Evolutionary conservation across 2,113 vertebrate genomes (phyloP).

Genomic region (Cyprinus carpio): DNA sequence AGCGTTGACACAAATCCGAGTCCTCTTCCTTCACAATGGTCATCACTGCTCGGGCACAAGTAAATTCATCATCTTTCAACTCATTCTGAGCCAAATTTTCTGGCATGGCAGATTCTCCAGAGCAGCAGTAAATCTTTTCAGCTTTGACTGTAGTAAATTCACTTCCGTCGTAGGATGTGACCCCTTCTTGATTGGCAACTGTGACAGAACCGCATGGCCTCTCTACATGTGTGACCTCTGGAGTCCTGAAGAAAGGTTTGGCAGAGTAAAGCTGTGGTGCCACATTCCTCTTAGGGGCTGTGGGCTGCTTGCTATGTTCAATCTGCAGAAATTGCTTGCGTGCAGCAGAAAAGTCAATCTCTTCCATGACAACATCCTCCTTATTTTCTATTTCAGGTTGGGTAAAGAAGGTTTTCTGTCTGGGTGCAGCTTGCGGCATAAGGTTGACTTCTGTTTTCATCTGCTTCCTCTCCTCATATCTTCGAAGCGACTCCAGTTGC

Average conservation of each 20-base stretch:
- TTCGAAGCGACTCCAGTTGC: slow-evolving; percentile 89
- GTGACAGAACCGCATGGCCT: slow-evolving; percentile 61
- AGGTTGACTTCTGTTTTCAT: slow-evolving; percentile 73
- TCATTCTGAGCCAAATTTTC: slow-evolving; percentile 55
- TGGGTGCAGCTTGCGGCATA: slow-evolving; percentile 53
- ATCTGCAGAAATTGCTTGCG: slow-evolving; percentile 91
- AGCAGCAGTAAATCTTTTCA: slow-evolving; percentile 68
- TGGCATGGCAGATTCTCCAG: slow-evolving; percentile 57
- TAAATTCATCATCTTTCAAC: slow-evolving; percentile 85
- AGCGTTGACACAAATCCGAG: slow-evolving; percentile 76
- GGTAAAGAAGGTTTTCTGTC: slow-evolving; percentile 58
- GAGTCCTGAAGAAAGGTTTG: slow-evolving; percentile 86
- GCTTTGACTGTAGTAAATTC: slow-evolving; percentile 60
- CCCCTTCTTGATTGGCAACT: slow-evolving; percentile 59
- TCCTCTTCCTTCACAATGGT: slow-evolving; percentile 89
- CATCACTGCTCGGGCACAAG: slow-evolving; percentile 85
- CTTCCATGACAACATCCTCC: slow-evolving; percentile 87
- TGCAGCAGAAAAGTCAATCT: slow-evolving; percentile 91
- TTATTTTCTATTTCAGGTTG: slow-evolving; percentile 73
- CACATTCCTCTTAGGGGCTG: slow-evolving; percentile 75
- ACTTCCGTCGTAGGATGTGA: slow-evolving; percentile 60
- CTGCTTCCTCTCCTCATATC: slow-evolving; percentile 94
- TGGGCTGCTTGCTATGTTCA: slow-evolving; percentile 73
- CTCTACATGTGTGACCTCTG: slow-evolving; percentile 70
- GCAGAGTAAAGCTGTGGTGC: slow-evolving; percentile 85